Conservation (phyloP, 2,113 vertebrate species). For the Bujurquina vittata region DNA sequence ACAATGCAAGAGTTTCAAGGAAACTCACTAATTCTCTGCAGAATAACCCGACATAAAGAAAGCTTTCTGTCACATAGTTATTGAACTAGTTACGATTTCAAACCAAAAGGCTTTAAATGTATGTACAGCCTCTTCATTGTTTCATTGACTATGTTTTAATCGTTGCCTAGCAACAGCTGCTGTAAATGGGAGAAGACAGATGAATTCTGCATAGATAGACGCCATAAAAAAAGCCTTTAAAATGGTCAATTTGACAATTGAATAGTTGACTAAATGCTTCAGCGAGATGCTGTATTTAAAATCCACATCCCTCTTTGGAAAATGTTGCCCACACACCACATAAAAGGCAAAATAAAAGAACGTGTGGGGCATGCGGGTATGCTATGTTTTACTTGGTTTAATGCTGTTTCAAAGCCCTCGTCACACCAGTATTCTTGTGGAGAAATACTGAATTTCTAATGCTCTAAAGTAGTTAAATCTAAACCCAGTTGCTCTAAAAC, state of each 20-base stretch:
- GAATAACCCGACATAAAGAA: not conserved
- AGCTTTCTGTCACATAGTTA: not conserved
- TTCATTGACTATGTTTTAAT: constrained; percentile 36
- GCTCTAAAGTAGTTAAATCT: not conserved
- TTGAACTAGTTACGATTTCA: not conserved
- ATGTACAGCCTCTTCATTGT: constrained; percentile 25
- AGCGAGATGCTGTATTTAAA: not conserved
- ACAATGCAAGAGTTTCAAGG: not conserved
- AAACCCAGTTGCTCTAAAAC: not conserved
- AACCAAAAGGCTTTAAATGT: not conserved
- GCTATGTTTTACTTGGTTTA: not conserved
- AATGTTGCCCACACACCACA: constrained; percentile 3
- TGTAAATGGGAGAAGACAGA: constrained; percentile 52
- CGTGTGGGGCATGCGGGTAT: not conserved
- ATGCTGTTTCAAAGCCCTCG: not conserved
- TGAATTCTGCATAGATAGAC: constrained; percentile 36
- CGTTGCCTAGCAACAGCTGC: constrained; percentile 70
- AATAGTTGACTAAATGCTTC: not conserved
- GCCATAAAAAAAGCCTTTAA: not conserved
- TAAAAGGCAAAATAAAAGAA: not conserved
- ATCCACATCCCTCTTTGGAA: not conserved
- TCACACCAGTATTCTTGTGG: not conserved
- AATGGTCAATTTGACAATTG: constrained; percentile 20
- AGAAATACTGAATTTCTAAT: not conserved
- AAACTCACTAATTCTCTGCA: not conserved